phyloP scores from a whole-genome alignment of 2,797 vertebrate species.

The Hybognathus amarus region DNA sequence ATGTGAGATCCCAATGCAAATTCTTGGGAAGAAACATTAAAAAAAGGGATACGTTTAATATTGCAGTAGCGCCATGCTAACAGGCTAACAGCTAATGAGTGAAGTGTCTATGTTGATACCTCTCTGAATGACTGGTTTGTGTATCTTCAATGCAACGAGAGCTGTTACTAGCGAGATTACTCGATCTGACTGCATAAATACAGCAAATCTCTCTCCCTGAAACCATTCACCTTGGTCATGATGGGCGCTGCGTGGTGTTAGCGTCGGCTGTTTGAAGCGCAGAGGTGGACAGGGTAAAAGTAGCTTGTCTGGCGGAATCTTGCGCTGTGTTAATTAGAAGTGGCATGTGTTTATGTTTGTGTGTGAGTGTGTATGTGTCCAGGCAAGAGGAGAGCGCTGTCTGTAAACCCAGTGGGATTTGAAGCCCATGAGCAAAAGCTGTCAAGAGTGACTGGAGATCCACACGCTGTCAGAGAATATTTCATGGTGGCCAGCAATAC shows the following conservation, averaged over 20 bases:
- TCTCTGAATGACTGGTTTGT: conserved; percentile 29
- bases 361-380: conserved; percentile 43
- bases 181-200: conserved; percentile 31
- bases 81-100: conserved; percentile 17
- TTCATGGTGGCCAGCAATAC: conserved; percentile 53
- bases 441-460: conserved; percentile 57
- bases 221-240: conserved; percentile 57
- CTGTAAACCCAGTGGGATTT: conserved; percentile 28
- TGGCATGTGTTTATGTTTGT: conserved; percentile 40
- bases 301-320: conserved; percentile 57
- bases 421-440: conserved; percentile 49
- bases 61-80: background rate
- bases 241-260: conserved; percentile 42
- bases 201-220: conserved; percentile 5
- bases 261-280: conserved; percentile 46
- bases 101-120: background rate
- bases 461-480: conserved; percentile 56
- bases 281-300: conserved; percentile 59
- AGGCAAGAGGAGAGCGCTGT: conserved; percentile 27
- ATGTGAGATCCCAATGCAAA: background rate
- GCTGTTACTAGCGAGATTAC: background rate
- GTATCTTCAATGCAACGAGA: conserved; percentile 8
- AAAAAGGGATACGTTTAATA: background rate
- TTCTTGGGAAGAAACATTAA: background rate
- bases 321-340: conserved; percentile 69